phyloP scores from a whole-genome alignment of 2,888 invertebrate species.

The Meteorus cinctellus region DNA sequence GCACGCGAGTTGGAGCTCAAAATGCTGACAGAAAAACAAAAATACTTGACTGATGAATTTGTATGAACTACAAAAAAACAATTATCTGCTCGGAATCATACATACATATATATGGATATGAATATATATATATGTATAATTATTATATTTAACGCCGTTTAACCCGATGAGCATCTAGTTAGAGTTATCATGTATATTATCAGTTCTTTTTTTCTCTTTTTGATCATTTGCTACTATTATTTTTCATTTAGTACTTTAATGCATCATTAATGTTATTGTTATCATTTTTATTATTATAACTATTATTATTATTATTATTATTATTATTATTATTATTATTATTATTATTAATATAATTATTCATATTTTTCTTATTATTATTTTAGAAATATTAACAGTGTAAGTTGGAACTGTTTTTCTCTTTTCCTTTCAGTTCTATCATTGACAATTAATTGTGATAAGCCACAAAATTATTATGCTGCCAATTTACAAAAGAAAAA shows the following conservation, averaged over 20 bases:
- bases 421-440: constrained; percentile 39
- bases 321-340: constrained; percentile 16
- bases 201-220: background rate
- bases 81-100: background rate
- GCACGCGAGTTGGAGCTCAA: constrained; percentile 39
- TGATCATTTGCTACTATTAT: constrained; percentile 5
- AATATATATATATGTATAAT: background rate
- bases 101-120: background rate
- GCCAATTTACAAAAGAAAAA: constrained; percentile 53
- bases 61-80: constrained; percentile 54
- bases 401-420: constrained; percentile 32
- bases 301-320: constrained; percentile 30
- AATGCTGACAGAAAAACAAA: background rate
- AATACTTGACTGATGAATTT: constrained; percentile 61
- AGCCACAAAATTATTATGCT: constrained; percentile 57
- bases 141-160: constrained; percentile 4
- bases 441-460: constrained; percentile 35
- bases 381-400: constrained; percentile 46
- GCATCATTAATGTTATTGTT: constrained; percentile 44
- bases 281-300: constrained; percentile 32
- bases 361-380: constrained; percentile 35
- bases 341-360: constrained; percentile 42
- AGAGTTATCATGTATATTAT: constrained; percentile 13
- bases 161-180: constrained; percentile 7
- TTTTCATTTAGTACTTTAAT: background rate